Evolutionary conservation across 2,113 vertebrate species (phyloP).

Genomic region (Cynoglossus semilaevis): DNA sequence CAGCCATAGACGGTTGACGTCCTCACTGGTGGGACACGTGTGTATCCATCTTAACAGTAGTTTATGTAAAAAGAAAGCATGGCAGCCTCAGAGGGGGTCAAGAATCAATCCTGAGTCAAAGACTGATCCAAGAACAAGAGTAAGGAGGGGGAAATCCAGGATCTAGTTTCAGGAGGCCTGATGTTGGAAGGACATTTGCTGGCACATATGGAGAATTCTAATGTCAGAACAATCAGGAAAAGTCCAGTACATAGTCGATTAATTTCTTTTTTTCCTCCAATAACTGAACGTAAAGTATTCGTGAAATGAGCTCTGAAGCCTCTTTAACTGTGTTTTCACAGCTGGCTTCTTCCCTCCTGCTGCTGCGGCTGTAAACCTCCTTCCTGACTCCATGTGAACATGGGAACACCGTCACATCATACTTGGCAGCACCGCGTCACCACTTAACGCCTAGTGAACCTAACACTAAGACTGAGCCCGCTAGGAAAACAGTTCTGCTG

Average conservation of each 20-base stretch:
- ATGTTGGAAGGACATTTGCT: constrained; percentile 29
- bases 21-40: too few species aligned
- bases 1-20: too few species aligned
- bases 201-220: constrained; percentile 58
- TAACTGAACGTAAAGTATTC: constrained; percentile 74
- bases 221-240: constrained; percentile 71
- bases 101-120: background rate
- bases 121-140: constrained; percentile 43
- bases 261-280: constrained; percentile 62
- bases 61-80: background rate
- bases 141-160: constrained; percentile 37
- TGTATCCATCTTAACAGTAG: too few species aligned
- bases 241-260: constrained; percentile 67
- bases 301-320: constrained; percentile 77
- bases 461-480: constrained; percentile 57
- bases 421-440: constrained; percentile 67
- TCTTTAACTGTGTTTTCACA: constrained; percentile 78
- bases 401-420: constrained; percentile 76
- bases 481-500: constrained; percentile 57
- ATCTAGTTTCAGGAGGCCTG: constrained; percentile 56
- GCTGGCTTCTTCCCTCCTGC: constrained; percentile 46
- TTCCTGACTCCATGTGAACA: constrained; percentile 77
- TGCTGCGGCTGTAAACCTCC: constrained; percentile 63
- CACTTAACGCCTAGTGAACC: constrained; percentile 76
- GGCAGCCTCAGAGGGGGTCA: background rate